Evolutionary conservation across 2,888 invertebrate species (phyloP).

Genomic region (Syritta pipiens): DNA sequence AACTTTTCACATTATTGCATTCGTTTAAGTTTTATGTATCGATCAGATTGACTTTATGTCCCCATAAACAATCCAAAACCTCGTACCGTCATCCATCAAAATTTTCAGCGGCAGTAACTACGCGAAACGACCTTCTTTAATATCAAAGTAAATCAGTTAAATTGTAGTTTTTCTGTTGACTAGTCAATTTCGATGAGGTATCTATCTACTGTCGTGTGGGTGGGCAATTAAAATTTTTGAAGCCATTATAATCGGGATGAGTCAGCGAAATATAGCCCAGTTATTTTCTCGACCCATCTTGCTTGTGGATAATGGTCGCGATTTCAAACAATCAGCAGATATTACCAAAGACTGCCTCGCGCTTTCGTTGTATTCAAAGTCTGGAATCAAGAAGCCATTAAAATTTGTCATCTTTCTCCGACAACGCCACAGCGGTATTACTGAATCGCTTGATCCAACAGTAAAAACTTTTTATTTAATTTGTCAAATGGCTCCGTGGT

Average conservation of each 20-base stretch:
- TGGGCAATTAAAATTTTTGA: slow-evolving; percentile 6
- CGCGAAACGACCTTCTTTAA: too few species aligned
- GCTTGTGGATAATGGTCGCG: background rate
- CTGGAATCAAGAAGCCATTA: slow-evolving; percentile 11
- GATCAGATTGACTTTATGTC: slow-evolving; percentile 18
- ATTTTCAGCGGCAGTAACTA: too few species aligned
- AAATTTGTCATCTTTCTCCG: background rate
- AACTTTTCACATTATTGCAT: slow-evolving; percentile 18
- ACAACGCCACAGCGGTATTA: background rate
- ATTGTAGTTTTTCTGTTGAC: background rate
- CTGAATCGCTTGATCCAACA: background rate
- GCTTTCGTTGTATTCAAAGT: background rate
- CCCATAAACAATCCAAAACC: slow-evolving; percentile 5
- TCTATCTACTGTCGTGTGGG: background rate
- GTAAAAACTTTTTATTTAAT: slow-evolving; percentile 10
- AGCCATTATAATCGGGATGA: background rate
- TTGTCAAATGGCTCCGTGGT: slow-evolving; percentile 8
- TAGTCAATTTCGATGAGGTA: too few species aligned
- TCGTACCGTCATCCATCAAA: too few species aligned
- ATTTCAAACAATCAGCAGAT: slow-evolving; percentile 9
- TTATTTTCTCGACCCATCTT: too few species aligned
- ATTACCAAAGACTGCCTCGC: background rate
- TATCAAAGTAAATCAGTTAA: background rate
- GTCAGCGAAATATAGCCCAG: slow-evolving; percentile 19
- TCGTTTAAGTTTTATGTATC: slow-evolving; percentile 15